phyloP scores from a whole-genome alignment of 2,113 vertebrate species.

The Silurus meridionalis region DNA sequence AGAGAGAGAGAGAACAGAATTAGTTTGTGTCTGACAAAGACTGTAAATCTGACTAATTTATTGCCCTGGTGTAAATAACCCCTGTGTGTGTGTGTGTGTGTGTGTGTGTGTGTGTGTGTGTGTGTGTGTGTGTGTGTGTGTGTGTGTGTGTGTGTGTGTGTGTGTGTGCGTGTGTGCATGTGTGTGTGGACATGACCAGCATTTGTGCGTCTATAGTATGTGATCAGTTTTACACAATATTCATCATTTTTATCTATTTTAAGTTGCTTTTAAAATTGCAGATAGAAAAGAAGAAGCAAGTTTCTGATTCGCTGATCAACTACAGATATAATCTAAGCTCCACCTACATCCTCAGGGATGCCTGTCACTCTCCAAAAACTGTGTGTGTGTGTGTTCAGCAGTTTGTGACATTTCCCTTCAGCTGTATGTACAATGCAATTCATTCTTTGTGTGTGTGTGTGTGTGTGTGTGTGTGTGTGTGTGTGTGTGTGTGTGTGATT shows the following conservation, averaged over 20 bases:
- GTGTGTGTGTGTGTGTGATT: slow-evolving; percentile 31
- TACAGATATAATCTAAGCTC: not conserved
- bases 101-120: not conserved
- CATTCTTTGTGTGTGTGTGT: slow-evolving; percentile 32
- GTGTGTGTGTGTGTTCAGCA: slow-evolving; percentile 5
- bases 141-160: not conserved
- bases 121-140: not conserved
- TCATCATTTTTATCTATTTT: not conserved
- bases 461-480: slow-evolving; percentile 25
- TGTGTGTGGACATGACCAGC: not conserved
- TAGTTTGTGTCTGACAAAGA: slow-evolving; percentile 1
- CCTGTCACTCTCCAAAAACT: not conserved
- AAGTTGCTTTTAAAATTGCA: not conserved
- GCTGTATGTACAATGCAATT: slow-evolving; percentile 5
- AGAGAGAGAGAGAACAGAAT: not conserved
- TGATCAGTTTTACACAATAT: not conserved
- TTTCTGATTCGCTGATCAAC: not conserved
- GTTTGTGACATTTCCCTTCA: slow-evolving; percentile 19
- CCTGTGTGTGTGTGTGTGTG: not conserved
- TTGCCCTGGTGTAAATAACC: slow-evolving; percentile 1
- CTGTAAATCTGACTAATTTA: slow-evolving; percentile 19
- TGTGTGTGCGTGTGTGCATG: not conserved
- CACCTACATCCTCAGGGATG: not conserved
- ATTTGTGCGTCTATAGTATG: not conserved
- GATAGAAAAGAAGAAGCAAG: not conserved